Evolutionary conservation across 2,888 invertebrate species (phyloP), one percentile per base, ranked within the genome.

Genomic region (Erebia palarica): DNA sequence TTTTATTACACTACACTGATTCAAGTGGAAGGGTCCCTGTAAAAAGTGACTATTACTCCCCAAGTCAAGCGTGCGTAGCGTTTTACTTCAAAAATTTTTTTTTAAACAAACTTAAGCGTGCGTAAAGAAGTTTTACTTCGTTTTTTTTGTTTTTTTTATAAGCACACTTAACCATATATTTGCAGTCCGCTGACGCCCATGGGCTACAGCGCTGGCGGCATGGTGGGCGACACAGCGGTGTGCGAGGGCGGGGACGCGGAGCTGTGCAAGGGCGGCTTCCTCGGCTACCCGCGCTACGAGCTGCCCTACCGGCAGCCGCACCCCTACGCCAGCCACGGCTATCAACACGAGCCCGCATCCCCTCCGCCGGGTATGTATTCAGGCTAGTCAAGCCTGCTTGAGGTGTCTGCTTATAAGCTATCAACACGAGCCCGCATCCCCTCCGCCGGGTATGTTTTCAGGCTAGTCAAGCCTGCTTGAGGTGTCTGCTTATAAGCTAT

Each of bases 221-320:
- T 90, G 87, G 88, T 87, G 58, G 78, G 86, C 2, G 89, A 89
- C 69, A 78, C 83, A 47, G 83, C 87, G 11, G 86, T 86, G 2
- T 90, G 90, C 80, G 92, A 91, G 75, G 79, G 81, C 65, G 80
- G 86, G 5, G 90, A 90, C 68, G 78, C 88, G 0, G 90, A 91
- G 61, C 83, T 91, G 65, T 90, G 91, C 86, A 89, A 89, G 81
- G 82, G 89, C 42, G 92, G 92, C 0, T 92, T 92, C 82, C 82
- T 90, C 68, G 91, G 91, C 64, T 92, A 92, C 82, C 91, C 91
- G 61, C 90, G 92, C 67, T 92, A 93, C 81, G 92, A 92, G 80
- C 86, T 93, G 55, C 88, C 87, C 16, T 92, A 91, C 82, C 79
- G 91, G 1, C 91, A 90, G 79, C 90, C 88, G 16, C 90, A 89